phyloP scores from a whole-genome alignment of 2,113 vertebrate genomes.

The Xenopus tropicalis region DNA sequence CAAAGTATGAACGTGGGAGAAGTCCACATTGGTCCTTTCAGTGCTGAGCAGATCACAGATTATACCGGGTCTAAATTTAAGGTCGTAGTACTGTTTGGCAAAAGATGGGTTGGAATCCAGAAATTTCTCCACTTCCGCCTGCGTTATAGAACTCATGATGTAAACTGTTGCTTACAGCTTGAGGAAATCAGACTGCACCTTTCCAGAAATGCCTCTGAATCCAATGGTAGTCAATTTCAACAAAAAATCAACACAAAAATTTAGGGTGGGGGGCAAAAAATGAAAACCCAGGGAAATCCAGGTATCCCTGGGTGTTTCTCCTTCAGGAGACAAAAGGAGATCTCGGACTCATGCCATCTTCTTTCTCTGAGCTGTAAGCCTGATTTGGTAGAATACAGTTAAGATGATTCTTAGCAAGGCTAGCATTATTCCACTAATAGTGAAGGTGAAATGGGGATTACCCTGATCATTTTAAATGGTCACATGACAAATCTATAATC shows the following conservation, averaged over 20 bases:
- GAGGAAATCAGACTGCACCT: constrained; percentile 22
- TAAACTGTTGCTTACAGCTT: neutral
- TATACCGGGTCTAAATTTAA: constrained; percentile 67
- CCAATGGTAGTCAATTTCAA: constrained; percentile 6
- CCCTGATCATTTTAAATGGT: constrained; percentile 63
- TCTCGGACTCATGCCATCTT: constrained; percentile 36
- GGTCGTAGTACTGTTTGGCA: constrained; percentile 76
- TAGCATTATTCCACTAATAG: constrained; percentile 47
- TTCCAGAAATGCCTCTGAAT: constrained; percentile 37
- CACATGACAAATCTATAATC: constrained; percentile 61
- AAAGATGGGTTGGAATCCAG: constrained; percentile 78
- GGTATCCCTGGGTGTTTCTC: constrained; percentile 34
- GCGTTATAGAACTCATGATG: constrained; percentile 51
- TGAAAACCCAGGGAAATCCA: constrained; percentile 25
- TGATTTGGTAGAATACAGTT: constrained; percentile 41
- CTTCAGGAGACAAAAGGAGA: constrained; percentile 38
- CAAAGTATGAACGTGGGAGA: constrained; percentile 60
- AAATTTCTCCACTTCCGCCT: constrained; percentile 76
- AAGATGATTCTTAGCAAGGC: constrained; percentile 46
- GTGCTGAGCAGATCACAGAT: constrained; percentile 69
- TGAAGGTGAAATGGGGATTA: constrained; percentile 63
- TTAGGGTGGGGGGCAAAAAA: neutral
- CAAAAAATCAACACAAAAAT: neutral
- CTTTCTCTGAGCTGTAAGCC: constrained; percentile 41
- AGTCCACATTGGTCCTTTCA: constrained; percentile 59